These are phyloP conservation scores for Dichetophora obliterata DNA, from an alignment of 2,888 invertebrate genomes.

Conservation along the genomic window DNA sequence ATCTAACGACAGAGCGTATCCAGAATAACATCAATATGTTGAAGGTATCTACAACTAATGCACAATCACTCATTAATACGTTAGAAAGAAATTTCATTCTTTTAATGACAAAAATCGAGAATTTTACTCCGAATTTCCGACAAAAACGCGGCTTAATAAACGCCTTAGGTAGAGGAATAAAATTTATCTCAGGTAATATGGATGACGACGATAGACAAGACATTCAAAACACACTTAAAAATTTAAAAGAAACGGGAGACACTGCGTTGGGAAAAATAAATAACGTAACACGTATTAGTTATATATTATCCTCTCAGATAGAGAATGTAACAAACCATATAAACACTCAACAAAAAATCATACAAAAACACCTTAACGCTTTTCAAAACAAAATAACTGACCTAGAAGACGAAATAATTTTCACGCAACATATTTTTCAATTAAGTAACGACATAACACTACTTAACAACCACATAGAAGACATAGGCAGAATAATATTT, in stretches of 20 bases:
- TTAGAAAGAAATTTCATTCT: too few species aligned
- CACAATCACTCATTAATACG: not conserved
- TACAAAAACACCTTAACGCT: constrained; percentile 45
- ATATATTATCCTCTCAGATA: constrained; percentile 41
- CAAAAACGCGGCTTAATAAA: constrained; percentile 39
- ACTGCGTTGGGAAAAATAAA: constrained; percentile 28
- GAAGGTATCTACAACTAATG: not conserved
- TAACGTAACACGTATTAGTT: constrained; percentile 15
- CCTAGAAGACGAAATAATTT: too few species aligned
- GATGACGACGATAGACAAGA: too few species aligned
- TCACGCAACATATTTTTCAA: too few species aligned
- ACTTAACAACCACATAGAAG: too few species aligned
- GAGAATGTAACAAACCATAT: constrained; percentile 47
- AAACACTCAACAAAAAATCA: constrained; percentile 44
- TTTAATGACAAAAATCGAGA: too few species aligned
- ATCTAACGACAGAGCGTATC: constrained; percentile 26
- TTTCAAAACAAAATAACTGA: too few species aligned
- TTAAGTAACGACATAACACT: too few species aligned
- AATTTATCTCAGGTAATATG: too few species aligned
- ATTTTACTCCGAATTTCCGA: constrained; percentile 37
- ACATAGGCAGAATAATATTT: too few species aligned
- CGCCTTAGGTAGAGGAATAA: constrained; percentile 41
- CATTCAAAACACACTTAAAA: too few species aligned
- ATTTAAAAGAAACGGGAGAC: constrained; percentile 28
- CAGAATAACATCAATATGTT: constrained; percentile 12